Percentiles rank a stretch among this genome's conserved stretches.
Evolutionary conservation across 2,888 invertebrate species (phyloP).

Genomic region (Apamea monoglypha): DNA sequence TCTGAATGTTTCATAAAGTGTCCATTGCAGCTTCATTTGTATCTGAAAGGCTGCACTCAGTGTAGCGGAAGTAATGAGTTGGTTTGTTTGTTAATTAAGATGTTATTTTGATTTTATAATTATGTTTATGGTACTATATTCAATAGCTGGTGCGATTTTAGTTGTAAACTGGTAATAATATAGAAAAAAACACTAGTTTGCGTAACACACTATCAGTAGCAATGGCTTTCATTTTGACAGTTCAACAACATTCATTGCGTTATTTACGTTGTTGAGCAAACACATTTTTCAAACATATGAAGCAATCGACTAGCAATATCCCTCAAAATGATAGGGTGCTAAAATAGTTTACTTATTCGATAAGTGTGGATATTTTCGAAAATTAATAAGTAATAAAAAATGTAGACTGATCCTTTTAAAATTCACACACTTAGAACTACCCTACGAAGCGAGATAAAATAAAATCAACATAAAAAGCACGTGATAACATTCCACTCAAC

Average conservation of each 20-base stretch:
- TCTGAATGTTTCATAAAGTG: constrained; percentile 42
- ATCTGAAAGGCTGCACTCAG: constrained; percentile 31
- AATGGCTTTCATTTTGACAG: too few relatives aligned
- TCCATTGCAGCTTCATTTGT: constrained; percentile 46
- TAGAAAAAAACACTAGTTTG: background rate
- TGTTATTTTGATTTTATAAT: constrained; percentile 1
- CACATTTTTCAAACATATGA: too few relatives aligned
- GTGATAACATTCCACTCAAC: constrained; percentile 25
- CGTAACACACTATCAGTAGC: too few relatives aligned
- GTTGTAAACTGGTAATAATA: background rate
- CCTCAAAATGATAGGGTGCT: too few relatives aligned
- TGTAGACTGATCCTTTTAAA: background rate
- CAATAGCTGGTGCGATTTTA: too few relatives aligned
- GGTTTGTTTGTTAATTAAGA: constrained; percentile 24
- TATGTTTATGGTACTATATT: background rate
- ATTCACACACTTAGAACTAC: background rate
- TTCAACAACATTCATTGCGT: too few relatives aligned
- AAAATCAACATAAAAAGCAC: constrained; percentile 25
- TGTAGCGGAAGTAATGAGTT: constrained; percentile 28
- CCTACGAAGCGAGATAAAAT: constrained; percentile 2
- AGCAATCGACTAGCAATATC: too few relatives aligned
- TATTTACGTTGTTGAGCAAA: too few relatives aligned
- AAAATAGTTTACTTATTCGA: background rate
- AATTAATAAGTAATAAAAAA: background rate
- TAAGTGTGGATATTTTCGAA: background rate